A percentile compares a stretch with the other conserved stretches of the same genome.
Conservation (phyloP, 2,888 invertebrate genomes). For the Tipula confusa region DNA sequence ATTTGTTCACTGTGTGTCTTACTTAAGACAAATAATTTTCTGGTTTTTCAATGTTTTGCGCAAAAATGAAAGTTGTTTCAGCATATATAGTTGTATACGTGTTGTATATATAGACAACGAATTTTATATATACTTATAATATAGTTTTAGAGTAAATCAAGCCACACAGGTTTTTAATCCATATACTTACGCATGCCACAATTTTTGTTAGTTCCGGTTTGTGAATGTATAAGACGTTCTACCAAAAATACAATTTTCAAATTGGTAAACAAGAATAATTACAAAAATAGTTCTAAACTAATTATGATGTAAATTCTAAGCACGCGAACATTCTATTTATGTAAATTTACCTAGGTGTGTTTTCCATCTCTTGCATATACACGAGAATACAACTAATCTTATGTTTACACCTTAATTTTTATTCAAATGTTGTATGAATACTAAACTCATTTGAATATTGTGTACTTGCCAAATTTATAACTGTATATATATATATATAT, state of each 20-base stretch:
- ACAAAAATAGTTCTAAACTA: not conserved
- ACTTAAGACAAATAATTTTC: not conserved
- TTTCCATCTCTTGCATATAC: not conserved
- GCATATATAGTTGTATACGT: not conserved
- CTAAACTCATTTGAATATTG: not conserved
- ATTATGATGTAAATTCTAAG: not conserved
- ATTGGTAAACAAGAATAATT: not conserved
- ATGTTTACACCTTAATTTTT: not conserved
- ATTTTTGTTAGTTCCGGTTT: not conserved
- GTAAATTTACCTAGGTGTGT: not conserved
- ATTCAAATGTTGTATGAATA: not conserved
- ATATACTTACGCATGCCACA: not conserved
- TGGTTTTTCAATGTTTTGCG: conserved; percentile 12
- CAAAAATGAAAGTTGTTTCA: conserved; percentile 20
- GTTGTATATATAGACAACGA: not conserved
- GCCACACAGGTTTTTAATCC: not conserved
- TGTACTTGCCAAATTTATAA: not conserved
- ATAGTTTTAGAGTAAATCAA: not conserved
- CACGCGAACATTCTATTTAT: not conserved
- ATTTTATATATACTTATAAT: not conserved
- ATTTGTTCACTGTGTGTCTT: conserved; percentile 15
- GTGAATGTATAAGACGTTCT: not conserved
- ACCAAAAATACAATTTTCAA: not conserved
- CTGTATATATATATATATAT: not conserved
- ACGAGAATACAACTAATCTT: not conserved